phyloP scores from a whole-genome alignment of 1,140 invertebrate species.

The Cyclargus thomasi region DNA sequence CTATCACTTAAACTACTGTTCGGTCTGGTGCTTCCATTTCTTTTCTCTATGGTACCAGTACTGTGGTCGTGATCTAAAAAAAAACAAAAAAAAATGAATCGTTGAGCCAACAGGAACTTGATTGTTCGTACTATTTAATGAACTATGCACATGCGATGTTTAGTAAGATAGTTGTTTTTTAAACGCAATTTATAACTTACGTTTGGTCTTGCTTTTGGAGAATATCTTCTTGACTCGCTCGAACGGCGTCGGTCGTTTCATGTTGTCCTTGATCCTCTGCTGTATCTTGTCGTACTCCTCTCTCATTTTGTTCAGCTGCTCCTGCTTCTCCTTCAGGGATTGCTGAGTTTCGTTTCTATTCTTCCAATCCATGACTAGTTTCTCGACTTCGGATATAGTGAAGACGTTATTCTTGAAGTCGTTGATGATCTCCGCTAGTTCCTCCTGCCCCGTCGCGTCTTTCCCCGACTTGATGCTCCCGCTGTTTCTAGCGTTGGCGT shows the following conservation, averaged over 20 bases:
- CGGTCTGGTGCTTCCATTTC: conserved; percentile 61
- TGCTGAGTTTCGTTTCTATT: conserved; percentile 90
- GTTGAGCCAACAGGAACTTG: conserved; percentile 60
- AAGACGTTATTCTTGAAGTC: conserved; percentile 93
- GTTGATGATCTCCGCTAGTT: conserved; percentile 89
- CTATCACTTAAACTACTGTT: conserved; percentile 69
- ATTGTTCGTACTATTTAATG: no score
- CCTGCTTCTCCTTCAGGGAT: conserved; percentile 89
- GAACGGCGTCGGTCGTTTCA: conserved; percentile 86
- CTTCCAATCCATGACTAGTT: conserved; percentile 88
- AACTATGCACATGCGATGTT: no score
- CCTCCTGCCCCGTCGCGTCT: conserved; percentile 78
- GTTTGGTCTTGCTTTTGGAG: conserved; percentile 72
- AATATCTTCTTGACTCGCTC: conserved; percentile 87
- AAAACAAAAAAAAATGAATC: conserved; percentile 64
- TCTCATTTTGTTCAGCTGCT: conserved; percentile 85
- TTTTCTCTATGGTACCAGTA: conserved; percentile 60
- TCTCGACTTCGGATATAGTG: conserved; percentile 88
- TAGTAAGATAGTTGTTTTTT: no score
- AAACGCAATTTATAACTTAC: conserved; percentile 35
- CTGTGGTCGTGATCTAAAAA: conserved; percentile 54
- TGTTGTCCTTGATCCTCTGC: conserved; percentile 81
- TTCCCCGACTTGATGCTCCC: conserved; percentile 63
- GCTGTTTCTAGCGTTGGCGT: conserved; percentile 52
- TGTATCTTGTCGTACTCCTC: conserved; percentile 88